Percentiles rank a stretch among this genome's conserved stretches.
Conservation (phyloP, 2,888 invertebrate genomes). For the Orchesella flavescens region DNA sequence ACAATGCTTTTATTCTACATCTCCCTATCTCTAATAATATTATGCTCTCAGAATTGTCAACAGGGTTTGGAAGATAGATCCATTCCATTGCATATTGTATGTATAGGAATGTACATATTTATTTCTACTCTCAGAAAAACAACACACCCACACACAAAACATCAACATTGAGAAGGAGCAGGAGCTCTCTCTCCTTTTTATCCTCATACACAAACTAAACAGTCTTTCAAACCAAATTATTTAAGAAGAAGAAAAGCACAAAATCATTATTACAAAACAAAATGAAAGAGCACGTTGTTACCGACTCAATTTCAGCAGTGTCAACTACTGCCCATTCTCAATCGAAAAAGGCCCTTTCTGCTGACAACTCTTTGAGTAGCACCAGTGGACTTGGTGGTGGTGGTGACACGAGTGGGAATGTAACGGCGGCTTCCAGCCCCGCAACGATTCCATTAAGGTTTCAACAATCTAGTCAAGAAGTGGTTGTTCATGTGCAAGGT, state of each 20-base stretch:
- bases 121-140: no score
- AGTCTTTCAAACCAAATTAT: no score
- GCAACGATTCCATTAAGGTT: conserved; percentile 47
- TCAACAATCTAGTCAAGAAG: neutral
- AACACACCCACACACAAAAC: no score
- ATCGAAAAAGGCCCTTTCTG: conserved; percentile 38
- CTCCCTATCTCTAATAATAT: no score
- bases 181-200: neutral
- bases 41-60: no score
- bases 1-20: neutral
- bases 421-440: conserved; percentile 46
- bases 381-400: neutral
- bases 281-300: conserved; percentile 50
- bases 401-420: conserved; percentile 31
- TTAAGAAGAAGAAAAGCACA: neutral
- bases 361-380: conserved; percentile 54
- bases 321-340: conserved; percentile 34
- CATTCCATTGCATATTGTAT: no score
- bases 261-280: neutral
- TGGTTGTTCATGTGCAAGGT: neutral
- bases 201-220: no score
- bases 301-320: conserved; percentile 9
- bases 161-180: no score
- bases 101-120: no score
- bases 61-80: no score